These are phyloP conservation scores for Tiphia femorata DNA, from an alignment of 2,888 invertebrate species.

Conservation along the genomic window DNA sequence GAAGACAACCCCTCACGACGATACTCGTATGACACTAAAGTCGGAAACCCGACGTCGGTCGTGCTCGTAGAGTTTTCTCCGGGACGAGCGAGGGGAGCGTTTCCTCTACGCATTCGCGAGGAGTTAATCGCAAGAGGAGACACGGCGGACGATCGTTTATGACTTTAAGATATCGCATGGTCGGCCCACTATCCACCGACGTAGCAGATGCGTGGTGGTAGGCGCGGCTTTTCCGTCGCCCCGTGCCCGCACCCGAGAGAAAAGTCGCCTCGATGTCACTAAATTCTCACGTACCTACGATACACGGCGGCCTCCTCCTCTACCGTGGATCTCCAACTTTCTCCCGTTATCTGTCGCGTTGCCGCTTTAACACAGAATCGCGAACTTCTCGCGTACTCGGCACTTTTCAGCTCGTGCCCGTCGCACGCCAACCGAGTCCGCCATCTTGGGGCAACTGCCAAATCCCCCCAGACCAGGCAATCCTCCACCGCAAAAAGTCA, in stretches of 20 bases:
- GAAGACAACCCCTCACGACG: too few species aligned
- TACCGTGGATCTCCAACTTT: conserved; percentile 34
- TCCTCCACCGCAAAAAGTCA: conserved; percentile 42
- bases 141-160: background rate
- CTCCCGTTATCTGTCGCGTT: conserved; percentile 36
- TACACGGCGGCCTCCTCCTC: conserved; percentile 19
- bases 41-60: too few species aligned
- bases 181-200: too few species aligned
- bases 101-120: background rate
- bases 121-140: background rate
- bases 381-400: conserved; percentile 57
- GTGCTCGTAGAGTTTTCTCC: too few species aligned
- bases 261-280: conserved; percentile 31
- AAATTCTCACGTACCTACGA: conserved; percentile 39
- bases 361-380: conserved; percentile 58
- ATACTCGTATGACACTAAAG: too few species aligned
- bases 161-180: too few species aligned
- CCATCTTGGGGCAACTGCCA: conserved; percentile 67
- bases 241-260: conserved; percentile 19
- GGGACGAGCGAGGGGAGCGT: too few species aligned
- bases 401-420: conserved; percentile 62
- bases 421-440: conserved; percentile 66
- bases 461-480: conserved; percentile 53
- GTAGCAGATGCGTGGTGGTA: too few species aligned
- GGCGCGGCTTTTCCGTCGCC: conserved; percentile 48